phyloP scores from a whole-genome alignment of 2,888 invertebrate genomes.

The Patella ulyssiponensis region DNA sequence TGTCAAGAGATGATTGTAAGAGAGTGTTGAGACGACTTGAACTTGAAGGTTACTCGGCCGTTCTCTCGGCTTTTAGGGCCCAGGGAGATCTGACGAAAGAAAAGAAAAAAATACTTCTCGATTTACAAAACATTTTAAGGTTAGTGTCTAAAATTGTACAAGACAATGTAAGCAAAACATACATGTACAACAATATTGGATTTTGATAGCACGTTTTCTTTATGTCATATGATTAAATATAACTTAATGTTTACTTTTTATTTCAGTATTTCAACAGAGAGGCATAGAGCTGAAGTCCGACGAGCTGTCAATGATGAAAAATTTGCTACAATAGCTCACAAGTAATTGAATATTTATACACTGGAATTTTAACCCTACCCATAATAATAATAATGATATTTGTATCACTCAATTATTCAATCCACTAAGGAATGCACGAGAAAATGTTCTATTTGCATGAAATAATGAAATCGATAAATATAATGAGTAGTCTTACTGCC shows the following conservation, averaged over 20 bases:
- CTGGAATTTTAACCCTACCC: too few species aligned
- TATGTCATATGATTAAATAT: constrained; percentile 18
- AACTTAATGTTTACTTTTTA: constrained; percentile 9
- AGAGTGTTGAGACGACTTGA: constrained; percentile 88
- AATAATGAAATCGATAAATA: too few species aligned
- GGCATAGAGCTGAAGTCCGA: constrained; percentile 92
- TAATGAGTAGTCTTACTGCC: too few species aligned
- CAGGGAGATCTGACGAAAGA: constrained; percentile 89
- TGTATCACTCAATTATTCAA: too few species aligned
- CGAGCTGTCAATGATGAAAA: constrained; percentile 93
- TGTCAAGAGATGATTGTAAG: constrained; percentile 91
- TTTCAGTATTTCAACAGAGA: constrained; percentile 88
- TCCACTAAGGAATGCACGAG: too few species aligned
- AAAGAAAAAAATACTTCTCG: constrained; percentile 87
- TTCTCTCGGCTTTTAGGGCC: constrained; percentile 91
- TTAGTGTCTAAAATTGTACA: constrained; percentile 33
- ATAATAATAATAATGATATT: too few species aligned
- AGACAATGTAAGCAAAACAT: neutral
- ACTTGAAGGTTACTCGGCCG: constrained; percentile 91
- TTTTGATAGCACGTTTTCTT: neutral
- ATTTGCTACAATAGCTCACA: constrained; percentile 88
- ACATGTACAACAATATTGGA: neutral
- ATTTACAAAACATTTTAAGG: constrained; percentile 81
- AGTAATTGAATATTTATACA: constrained; percentile 75
- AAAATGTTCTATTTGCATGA: too few species aligned